Percentiles rank a stretch among this genome's conserved stretches.
phyloP scores from a whole-genome alignment of 2,113 vertebrate genomes.

The Phaethon lepturus region DNA sequence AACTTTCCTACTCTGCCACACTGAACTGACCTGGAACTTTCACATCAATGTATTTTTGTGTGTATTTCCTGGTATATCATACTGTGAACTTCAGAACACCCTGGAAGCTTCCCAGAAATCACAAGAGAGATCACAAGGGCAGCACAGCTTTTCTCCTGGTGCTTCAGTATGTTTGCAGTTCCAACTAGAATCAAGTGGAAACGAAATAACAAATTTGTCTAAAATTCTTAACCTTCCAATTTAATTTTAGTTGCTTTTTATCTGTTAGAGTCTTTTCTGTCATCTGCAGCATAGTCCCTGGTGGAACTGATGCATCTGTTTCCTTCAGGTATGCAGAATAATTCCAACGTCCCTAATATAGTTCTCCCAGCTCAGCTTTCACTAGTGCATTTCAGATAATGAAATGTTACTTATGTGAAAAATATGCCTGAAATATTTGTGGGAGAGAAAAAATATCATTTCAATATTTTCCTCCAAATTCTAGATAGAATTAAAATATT shows the following conservation, averaged over 20 bases:
- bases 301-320: background rate
- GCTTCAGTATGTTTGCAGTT: background rate
- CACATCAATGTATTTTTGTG: background rate
- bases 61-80: background rate
- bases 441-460: background rate
- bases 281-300: background rate
- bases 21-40: background rate
- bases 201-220: background rate
- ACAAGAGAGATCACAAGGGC: background rate
- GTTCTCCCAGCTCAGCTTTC: background rate
- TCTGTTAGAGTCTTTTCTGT: background rate
- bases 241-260: background rate
- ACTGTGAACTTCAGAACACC: background rate
- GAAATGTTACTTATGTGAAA: background rate
- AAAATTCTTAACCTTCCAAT: background rate
- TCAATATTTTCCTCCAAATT: background rate
- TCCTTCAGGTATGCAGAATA: background rate
- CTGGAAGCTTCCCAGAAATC: background rate
- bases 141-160: background rate
- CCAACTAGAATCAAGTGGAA: background rate
- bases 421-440: background rate
- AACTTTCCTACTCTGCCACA: background rate
- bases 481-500: background rate
- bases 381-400: background rate
- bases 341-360: background rate